Conservation (phyloP, 2,888 invertebrate species). For the Adelphocoris suturalis region DNA sequence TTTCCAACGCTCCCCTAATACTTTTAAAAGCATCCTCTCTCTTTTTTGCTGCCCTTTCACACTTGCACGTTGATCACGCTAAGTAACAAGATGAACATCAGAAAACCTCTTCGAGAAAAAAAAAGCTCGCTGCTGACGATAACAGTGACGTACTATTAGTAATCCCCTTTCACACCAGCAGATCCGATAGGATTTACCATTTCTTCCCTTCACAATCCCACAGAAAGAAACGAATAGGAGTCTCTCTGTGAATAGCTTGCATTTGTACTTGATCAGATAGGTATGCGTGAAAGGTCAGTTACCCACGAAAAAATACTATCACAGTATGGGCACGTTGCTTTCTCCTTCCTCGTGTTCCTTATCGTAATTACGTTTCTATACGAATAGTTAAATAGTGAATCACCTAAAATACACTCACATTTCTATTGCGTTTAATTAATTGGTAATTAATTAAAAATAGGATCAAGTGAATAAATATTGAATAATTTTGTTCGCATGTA, state of each 20-base stretch:
- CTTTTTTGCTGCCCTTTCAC: not conserved
- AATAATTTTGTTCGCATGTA: too few species aligned
- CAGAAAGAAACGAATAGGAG: not conserved
- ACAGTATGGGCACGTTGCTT: too few species aligned
- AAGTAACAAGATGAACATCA: slow-evolving; percentile 44
- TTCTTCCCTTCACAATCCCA: not conserved
- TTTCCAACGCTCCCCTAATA: not conserved
- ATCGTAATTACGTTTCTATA: too few species aligned
- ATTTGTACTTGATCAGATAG: not conserved
- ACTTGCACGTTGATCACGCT: slow-evolving; percentile 34
- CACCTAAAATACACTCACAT: too few species aligned
- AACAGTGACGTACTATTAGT: slow-evolving; percentile 2
- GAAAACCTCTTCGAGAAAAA: not conserved
- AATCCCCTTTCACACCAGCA: slow-evolving; percentile 12
- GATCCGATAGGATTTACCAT: slow-evolving; percentile 7
- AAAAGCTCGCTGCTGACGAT: slow-evolving; percentile 2
- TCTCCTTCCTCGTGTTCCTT: too few species aligned
- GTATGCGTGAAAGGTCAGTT: too few species aligned
- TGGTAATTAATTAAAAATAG: too few species aligned
- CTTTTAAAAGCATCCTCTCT: slow-evolving; percentile 7
- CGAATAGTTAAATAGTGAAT: too few species aligned
- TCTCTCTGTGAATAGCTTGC: not conserved
- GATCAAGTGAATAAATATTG: too few species aligned
- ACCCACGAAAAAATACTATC: too few species aligned
- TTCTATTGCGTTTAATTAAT: too few species aligned